Evolutionary conservation across 2,888 invertebrate species (phyloP).

Genomic region (Stenodema calcarata): DNA sequence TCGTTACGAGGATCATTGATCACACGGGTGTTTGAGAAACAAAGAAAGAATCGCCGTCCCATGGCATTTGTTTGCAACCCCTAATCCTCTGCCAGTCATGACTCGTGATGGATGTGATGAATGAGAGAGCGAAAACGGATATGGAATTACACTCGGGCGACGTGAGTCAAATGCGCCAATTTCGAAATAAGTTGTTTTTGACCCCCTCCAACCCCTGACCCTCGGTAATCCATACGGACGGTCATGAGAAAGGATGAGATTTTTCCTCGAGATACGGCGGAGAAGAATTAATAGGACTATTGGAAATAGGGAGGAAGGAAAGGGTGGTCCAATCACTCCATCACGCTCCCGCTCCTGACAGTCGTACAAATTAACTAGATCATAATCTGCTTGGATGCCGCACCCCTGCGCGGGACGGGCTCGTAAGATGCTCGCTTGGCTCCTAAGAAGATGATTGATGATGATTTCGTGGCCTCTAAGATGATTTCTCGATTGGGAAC

Average conservation of each 20-base stretch:
- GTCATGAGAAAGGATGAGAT: neutral
- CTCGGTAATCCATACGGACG: neutral
- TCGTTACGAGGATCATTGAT: constrained; percentile 32
- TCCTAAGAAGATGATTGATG: constrained; percentile 25
- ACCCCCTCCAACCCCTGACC: constrained; percentile 27
- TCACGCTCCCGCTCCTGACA: constrained; percentile 41
- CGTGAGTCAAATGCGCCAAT: constrained; percentile 17
- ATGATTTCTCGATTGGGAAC: neutral
- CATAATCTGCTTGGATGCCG: constrained; percentile 38
- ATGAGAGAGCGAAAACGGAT: neutral
- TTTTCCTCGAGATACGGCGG: neutral
- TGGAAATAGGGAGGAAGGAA: neutral
- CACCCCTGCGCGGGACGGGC: neutral
- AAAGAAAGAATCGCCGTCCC: neutral
- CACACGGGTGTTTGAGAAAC: constrained; percentile 21
- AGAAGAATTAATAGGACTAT: neutral
- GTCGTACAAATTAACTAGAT: constrained; percentile 49
- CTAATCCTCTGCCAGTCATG: constrained; percentile 41
- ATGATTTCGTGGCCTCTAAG: neutral
- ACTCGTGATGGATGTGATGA: constrained; percentile 32
- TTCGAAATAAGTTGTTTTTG: constrained; percentile 27
- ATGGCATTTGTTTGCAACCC: constrained; percentile 42
- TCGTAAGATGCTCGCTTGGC: neutral
- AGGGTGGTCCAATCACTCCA: constrained; percentile 39
- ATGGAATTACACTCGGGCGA: neutral